Evolutionary conservation across 2,888 invertebrate species (phyloP), one percentile per base, ranked within the genome.

Genomic region (Beris morrisii): DNA sequence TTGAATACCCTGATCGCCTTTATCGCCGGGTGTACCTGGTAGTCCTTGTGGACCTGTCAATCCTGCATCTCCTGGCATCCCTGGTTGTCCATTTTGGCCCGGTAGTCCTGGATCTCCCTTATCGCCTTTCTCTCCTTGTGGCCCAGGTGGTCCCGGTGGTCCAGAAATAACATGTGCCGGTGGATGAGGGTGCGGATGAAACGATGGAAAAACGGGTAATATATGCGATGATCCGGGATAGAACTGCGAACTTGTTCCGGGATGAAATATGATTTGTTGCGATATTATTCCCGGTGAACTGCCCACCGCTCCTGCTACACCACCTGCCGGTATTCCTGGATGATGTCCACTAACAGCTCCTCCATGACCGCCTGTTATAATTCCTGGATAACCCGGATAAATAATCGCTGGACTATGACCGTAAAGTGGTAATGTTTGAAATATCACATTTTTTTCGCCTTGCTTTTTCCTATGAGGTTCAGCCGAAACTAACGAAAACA

Each of bases 251-350:
- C 57, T 46, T 4, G 57, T 45, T 48, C 46, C 46, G 5, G 58
- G 48, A 31, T 59, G 58, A 59, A 46, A 46, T 12, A 59, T 31
- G 4, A 59, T 46, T 59, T 59, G 58, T 11, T 59, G 58, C 0
- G 58, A 13, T 28, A 31, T n/a, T 54, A 54, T 32, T 12, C 54
- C 54, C 4, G 54, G 31, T 12, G 44, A 31, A 1, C n/a, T n/a
- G 3, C 7, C 30, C 4, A 46, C 58, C 30, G 46, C 58, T 12
- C 48, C 31, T 6, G n/a, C 5, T n/a, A 22, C 9, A 5, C 44
- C 44, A 45, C 45, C 31, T 9, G 12, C 57, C 6, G 12, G 22
- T 15, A 31, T 12, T 31, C 48, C 31, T 28, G 48, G 46, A 59
- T 59, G 58, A 48, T 59, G 46, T 4, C 38, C 38, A 3, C 38